phyloP scores from a whole-genome alignment of 2,797 vertebrate genomes.

The Cossypha heuglini region DNA sequence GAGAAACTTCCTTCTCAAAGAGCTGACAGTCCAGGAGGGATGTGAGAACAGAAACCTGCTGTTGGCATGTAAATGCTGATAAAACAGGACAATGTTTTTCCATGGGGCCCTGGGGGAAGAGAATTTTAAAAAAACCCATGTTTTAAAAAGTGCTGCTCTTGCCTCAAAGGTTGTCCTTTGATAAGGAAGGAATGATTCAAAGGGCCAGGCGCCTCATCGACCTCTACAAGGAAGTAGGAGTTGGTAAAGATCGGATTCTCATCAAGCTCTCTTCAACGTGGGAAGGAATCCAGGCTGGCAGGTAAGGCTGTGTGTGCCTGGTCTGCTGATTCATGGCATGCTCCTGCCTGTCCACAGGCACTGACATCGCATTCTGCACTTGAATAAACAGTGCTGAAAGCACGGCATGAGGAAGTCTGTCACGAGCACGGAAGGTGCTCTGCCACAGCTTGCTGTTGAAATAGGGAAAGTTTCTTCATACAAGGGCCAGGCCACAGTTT shows the following conservation, averaged over 20 bases:
- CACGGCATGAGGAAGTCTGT: not conserved
- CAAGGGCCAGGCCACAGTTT: not conserved
- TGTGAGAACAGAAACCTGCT: not conserved
- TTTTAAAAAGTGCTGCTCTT: not conserved
- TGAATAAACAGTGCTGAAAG: not conserved
- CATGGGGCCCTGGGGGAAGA: not conserved
- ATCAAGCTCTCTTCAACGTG: conserved; percentile 97
- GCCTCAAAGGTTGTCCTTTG: conserved; percentile 85
- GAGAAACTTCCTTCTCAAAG: not conserved
- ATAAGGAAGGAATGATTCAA: conserved; percentile 90
- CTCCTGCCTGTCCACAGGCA: not conserved
- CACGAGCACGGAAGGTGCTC: not conserved
- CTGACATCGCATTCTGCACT: not conserved
- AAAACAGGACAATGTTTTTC: not conserved
- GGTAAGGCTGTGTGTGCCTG: conserved; percentile 72
- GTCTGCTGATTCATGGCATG: not conserved
- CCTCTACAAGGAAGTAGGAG: conserved; percentile 89
- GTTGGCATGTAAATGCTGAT: not conserved
- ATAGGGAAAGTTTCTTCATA: not conserved
- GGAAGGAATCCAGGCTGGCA: conserved; percentile 97
- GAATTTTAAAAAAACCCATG: too few species aligned
- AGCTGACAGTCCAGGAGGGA: not conserved
- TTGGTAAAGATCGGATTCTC: conserved; percentile 88
- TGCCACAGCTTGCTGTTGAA: not conserved
- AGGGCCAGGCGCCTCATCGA: conserved; percentile 86